phyloP scores from a whole-genome alignment of 2,888 invertebrate species.

The Onchidella celtica region DNA sequence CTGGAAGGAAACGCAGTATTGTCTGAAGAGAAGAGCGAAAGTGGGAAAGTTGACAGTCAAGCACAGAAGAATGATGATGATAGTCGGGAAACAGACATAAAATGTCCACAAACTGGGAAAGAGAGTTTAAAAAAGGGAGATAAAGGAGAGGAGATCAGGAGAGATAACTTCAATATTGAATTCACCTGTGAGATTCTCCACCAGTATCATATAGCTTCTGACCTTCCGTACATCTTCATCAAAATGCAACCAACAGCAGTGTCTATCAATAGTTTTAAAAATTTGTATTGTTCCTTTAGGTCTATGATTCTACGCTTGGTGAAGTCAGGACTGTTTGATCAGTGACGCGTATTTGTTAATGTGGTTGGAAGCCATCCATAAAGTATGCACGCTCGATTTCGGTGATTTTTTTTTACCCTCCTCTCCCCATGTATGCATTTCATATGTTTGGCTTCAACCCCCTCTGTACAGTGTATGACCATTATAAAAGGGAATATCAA shows the following conservation, averaged over 20 bases:
- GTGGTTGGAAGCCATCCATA: no score
- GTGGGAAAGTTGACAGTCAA: neutral
- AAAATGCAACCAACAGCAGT: constrained; percentile 15
- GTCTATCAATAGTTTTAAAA: constrained; percentile 9
- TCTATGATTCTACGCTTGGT: neutral
- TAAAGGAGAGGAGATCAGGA: neutral
- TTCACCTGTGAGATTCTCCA: constrained; percentile 25
- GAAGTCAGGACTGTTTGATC: neutral
- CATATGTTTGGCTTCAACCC: no score
- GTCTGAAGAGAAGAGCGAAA: neutral
- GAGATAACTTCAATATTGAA: no score
- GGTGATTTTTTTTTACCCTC: no score
- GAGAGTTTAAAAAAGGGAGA: neutral
- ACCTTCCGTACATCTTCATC: constrained; percentile 27
- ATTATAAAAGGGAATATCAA: no score
- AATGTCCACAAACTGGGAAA: neutral
- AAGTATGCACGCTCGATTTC: no score
- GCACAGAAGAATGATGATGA: neutral
- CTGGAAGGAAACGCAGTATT: neutral
- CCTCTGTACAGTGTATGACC: no score
- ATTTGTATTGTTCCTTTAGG: constrained; percentile 23
- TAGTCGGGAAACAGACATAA: neutral
- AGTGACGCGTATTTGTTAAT: no score
- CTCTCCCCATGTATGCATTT: no score
- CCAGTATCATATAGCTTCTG: neutral